These are phyloP conservation scores for Hirtodrosophila duncani DNA, from an alignment of 2,888 invertebrate genomes.

Conservation along the genomic window DNA sequence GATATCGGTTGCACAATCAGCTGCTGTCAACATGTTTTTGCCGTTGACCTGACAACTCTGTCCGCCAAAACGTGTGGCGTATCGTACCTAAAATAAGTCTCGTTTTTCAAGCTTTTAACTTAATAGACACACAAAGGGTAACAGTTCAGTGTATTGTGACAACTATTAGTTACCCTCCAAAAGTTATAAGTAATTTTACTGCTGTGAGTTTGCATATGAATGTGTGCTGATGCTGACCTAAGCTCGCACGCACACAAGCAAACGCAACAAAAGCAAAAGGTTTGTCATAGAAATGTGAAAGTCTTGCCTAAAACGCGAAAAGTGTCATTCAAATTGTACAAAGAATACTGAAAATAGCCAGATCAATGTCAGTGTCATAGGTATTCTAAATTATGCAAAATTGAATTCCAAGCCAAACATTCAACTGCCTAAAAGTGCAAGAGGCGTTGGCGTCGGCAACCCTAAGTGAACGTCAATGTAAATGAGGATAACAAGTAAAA, in stretches of 20 bases:
- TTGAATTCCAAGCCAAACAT: no score
- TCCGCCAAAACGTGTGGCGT: slow-evolving; percentile 60
- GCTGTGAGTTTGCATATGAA: no score
- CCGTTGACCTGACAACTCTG: slow-evolving; percentile 54
- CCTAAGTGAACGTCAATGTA: slow-evolving; percentile 8
- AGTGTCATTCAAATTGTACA: slow-evolving; percentile 16
- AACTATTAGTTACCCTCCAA: no score
- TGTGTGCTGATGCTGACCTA: slow-evolving; percentile 67
- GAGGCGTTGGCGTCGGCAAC: slow-evolving; percentile 25
- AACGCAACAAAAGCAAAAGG: slow-evolving; percentile 10
- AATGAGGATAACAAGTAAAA: slow-evolving; percentile 3
- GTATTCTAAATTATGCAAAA: no score
- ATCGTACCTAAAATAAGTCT: slow-evolving; percentile 52
- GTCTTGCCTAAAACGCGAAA: slow-evolving; percentile 43
- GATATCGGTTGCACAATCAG: slow-evolving; percentile 19
- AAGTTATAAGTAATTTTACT: no score
- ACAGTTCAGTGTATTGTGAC: no score
- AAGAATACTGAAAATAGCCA: background rate
- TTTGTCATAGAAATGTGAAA: slow-evolving; percentile 56
- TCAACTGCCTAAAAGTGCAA: no score
- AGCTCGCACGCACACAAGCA: slow-evolving; percentile 36
- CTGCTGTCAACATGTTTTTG: no score
- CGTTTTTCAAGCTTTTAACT: slow-evolving; percentile 31
- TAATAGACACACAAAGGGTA: slow-evolving; percentile 38
- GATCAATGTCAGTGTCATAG: no score